Evolutionary conservation across 1,140 invertebrate species (phyloP), one percentile per base, ranked within the genome.

Genomic region (Goniozus legneri): DNA sequence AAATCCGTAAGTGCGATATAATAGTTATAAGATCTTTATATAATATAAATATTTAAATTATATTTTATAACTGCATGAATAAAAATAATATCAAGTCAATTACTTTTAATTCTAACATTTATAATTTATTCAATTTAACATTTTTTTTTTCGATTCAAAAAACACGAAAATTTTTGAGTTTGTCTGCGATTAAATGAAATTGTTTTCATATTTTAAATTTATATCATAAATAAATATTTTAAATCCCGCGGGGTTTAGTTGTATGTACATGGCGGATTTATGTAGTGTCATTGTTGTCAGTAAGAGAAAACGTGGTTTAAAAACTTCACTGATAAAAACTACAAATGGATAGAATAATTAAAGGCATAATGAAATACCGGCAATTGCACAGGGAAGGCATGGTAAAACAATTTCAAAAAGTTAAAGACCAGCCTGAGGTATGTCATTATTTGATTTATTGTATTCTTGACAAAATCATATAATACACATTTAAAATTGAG

Each of bases 341-440:
- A n/a, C n/a, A n/a, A 37, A 92, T 94, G 88, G 88, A 93, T 62
- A 83, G 85, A 69, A 89, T 95, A 67, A 76, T 95, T 37, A 82
- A 85, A 69, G 92, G 92, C 22, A 88, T 95, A 40, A 91, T 94
- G 84, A 82, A 84, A 66, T 95, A 94, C 73, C 80, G 91, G 36
- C 79, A 86, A 40, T 85, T 87, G 27, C 85, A 88, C 47, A 80
- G 87, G 52, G 82, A 85, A 50, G 84, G 81, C 65, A 92, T 95
- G 89, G 89, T 95, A 12, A 84, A 92, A 73, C 89, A 95, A 71
- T 95, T 95, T 73, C 75, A 89, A 72, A 77, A 87, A 82, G 89
- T 95, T 49, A 82, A 80, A 66, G 86, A 94, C 75, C 82, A 92
- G 78, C 91, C 91, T 10, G 84, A 86, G 80, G 92, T 94, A 77